Conservation (phyloP, 1,140 invertebrate genomes). For the Pectinophora gossypiella region DNA sequence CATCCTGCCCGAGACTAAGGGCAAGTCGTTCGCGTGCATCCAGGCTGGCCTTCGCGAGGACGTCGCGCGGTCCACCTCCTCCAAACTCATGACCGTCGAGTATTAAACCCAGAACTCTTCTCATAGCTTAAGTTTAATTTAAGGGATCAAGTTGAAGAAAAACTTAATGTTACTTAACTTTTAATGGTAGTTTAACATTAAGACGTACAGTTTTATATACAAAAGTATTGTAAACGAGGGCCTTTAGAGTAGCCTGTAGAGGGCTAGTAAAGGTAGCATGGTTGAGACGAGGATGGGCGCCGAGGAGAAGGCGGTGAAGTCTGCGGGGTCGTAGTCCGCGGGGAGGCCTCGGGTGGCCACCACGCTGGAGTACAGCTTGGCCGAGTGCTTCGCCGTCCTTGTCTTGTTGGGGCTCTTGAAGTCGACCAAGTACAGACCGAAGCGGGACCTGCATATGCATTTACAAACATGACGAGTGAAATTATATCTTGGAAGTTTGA, state of each 20-base stretch:
- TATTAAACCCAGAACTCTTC: conserved; percentile 40
- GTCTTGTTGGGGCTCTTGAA: conserved; percentile 81
- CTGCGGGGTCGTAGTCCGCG: conserved; percentile 58
- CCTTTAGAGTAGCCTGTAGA: conserved; percentile 50
- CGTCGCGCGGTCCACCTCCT: conserved; percentile 59
- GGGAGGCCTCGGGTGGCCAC: conserved; percentile 52
- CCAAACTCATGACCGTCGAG: conserved; percentile 64
- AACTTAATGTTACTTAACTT: conserved; percentile 46
- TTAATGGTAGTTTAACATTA: conserved; percentile 39
- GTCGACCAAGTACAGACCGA: conserved; percentile 86
- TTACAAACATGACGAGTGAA: conserved; percentile 69
- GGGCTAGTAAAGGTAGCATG: conserved; percentile 36
- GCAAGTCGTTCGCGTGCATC: conserved; percentile 80
- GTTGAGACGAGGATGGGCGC: conserved; percentile 35
- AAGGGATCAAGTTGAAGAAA: conserved; percentile 64
- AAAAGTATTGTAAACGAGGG: conserved; percentile 31
- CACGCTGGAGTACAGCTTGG: conserved; percentile 73
- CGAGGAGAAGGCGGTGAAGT: conserved; percentile 63
- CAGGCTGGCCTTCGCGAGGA: conserved; percentile 59
- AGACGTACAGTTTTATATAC: conserved; percentile 50
- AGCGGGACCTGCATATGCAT: conserved; percentile 79
- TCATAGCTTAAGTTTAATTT: conserved; percentile 46
- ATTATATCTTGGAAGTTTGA: conserved; percentile 56
- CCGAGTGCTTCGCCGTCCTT: conserved; percentile 84
- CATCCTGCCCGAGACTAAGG: conserved; percentile 88